These are phyloP conservation scores for Pipra filicauda DNA, from an alignment of 2,113 vertebrate species.

Conservation along the genomic window DNA sequence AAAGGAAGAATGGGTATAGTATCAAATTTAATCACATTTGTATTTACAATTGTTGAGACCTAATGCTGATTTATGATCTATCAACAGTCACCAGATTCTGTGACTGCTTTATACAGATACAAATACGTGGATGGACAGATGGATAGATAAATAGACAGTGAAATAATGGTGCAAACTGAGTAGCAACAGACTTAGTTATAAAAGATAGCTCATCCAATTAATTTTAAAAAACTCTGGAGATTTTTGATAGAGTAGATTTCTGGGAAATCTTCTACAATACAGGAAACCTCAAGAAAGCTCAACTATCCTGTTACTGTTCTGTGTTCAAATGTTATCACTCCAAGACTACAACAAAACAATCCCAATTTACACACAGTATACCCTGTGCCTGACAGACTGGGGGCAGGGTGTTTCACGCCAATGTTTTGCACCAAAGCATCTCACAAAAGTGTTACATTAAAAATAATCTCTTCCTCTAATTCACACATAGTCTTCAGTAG, in stretches of 20 bases:
- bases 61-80: constrained; percentile 70
- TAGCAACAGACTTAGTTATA: constrained; percentile 35
- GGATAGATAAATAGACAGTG: constrained; percentile 59
- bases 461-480: neutral
- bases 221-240: constrained; percentile 32
- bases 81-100: constrained; percentile 67
- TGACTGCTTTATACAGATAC: constrained; percentile 52
- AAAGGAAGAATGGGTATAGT: constrained; percentile 52
- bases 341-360: neutral
- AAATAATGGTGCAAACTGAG: constrained; percentile 62
- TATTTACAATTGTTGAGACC: constrained; percentile 68
- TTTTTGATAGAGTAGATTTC: neutral
- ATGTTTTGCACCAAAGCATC: neutral
- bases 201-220: constrained; percentile 34
- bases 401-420: neutral
- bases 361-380: neutral
- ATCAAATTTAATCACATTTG: constrained; percentile 72
- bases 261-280: neutral
- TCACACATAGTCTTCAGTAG: neutral
- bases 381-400: neutral
- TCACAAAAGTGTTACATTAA: neutral
- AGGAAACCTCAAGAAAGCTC: neutral
- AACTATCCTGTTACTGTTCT: neutral
- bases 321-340: neutral
- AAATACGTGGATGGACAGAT: constrained; percentile 6